phyloP scores from a whole-genome alignment of 2,113 vertebrate species.

The Corvus moneduloides region DNA sequence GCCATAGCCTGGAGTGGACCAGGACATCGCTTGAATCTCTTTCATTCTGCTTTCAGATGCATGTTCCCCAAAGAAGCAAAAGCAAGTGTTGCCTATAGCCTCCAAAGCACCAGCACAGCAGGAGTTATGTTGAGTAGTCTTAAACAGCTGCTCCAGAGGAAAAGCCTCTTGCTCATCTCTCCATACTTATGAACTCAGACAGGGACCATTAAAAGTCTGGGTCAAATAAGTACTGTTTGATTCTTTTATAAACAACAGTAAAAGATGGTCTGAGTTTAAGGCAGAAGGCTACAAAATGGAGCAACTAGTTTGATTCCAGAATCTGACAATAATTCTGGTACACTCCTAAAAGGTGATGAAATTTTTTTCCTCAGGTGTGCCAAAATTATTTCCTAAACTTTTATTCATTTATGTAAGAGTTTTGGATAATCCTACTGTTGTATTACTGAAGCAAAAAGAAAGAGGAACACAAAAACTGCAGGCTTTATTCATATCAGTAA shows the following conservation, averaged over 20 bases:
- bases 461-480: not conserved
- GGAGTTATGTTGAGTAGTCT: not conserved
- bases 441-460: not conserved
- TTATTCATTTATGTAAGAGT: not conserved
- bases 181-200: not conserved
- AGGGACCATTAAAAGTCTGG: not conserved
- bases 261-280: not conserved
- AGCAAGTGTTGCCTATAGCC: not conserved
- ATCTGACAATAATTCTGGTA: not conserved
- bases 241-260: conserved; percentile 9
- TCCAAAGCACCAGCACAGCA: not conserved
- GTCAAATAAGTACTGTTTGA: conserved; percentile 26
- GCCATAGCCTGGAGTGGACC: not conserved
- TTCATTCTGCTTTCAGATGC: not conserved
- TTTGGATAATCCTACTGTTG: not conserved
- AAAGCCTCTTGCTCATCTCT: not conserved
- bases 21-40: not conserved
- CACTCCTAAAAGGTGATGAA: not conserved
- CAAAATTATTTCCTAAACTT: not conserved
- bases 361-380: not conserved
- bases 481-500: not conserved
- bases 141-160: not conserved
- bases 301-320: not conserved
- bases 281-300: not conserved
- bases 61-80: not conserved